Evolutionary conservation across 2,113 vertebrate genomes (phyloP).

Genomic region (Laterallus jamaicensis): DNA sequence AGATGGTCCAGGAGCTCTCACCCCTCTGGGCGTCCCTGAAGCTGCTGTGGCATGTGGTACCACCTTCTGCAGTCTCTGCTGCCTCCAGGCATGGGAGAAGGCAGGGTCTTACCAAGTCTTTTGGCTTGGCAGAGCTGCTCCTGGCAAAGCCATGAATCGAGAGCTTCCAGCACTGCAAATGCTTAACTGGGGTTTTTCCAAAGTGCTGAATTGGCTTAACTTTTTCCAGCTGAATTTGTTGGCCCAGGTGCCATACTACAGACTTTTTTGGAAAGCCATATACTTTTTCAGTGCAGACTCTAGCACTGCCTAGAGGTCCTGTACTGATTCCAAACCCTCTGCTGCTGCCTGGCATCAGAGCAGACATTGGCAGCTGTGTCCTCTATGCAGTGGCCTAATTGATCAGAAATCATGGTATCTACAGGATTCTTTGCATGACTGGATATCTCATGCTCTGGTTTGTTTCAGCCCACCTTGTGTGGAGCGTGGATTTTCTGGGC

Average conservation of each 20-base stretch:
- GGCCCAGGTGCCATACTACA: background rate
- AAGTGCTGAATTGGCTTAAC: background rate
- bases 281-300: background rate
- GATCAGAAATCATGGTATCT: accelerated
- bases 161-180: accelerated
- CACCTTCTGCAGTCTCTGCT: background rate
- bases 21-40: background rate
- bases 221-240: background rate
- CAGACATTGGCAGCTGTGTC: background rate
- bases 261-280: background rate
- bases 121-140: background rate
- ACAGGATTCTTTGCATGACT: background rate
- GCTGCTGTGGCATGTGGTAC: background rate
- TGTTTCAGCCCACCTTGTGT: background rate
- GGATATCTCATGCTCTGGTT: accelerated
- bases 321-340: background rate
- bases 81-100: too few relatives aligned
- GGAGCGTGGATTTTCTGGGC: background rate
- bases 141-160: background rate
- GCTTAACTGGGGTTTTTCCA: background rate
- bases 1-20: accelerated
- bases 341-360: background rate
- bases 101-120: background rate
- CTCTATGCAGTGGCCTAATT: background rate
- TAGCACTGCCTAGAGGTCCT: background rate